phyloP scores from a whole-genome alignment of 1,140 invertebrate species.

The Triops longicaudatus region DNA sequence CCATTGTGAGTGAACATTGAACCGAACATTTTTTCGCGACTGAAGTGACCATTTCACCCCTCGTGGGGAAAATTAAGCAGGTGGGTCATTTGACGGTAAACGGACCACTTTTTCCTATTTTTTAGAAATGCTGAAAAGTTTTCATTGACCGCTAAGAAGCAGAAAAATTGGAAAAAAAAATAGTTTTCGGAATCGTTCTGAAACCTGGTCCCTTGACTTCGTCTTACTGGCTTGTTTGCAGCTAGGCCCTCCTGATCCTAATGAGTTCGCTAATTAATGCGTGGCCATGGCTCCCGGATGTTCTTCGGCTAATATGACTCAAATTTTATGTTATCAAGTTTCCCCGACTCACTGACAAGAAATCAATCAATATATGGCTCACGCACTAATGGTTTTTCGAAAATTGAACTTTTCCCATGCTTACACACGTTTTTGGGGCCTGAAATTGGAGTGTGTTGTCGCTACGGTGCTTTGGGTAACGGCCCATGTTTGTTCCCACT shows the following conservation, averaged over 20 bases:
- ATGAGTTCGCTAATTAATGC: neutral
- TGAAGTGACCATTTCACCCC: constrained; percentile 1
- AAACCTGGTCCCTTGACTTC: neutral
- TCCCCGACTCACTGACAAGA: neutral
- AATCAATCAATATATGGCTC: constrained; percentile 1
- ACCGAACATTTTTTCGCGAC: neutral
- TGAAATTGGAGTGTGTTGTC: too few relatives aligned
- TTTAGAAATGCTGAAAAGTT: too few relatives aligned
- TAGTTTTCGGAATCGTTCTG: neutral
- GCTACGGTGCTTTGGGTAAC: too few relatives aligned
- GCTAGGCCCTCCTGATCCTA: neutral
- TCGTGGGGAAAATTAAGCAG: too few relatives aligned
- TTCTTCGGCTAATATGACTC: neutral
- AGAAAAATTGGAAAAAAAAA: constrained; percentile 29
- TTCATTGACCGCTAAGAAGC: constrained; percentile 35
- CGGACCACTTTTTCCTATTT: too few relatives aligned
- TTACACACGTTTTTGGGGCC: neutral
- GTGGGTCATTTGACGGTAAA: too few relatives aligned
- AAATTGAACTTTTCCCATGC: neutral
- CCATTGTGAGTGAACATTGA: neutral
- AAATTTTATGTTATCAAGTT: neutral
- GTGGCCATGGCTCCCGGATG: neutral
- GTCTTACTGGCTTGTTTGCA: neutral
- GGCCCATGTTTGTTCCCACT: too few relatives aligned
- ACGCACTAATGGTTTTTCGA: neutral